Evolutionary conservation across 2,888 invertebrate genomes (phyloP), one percentile per base, ranked within the genome.

Genomic region (Pogonocherus hispidulus): DNA sequence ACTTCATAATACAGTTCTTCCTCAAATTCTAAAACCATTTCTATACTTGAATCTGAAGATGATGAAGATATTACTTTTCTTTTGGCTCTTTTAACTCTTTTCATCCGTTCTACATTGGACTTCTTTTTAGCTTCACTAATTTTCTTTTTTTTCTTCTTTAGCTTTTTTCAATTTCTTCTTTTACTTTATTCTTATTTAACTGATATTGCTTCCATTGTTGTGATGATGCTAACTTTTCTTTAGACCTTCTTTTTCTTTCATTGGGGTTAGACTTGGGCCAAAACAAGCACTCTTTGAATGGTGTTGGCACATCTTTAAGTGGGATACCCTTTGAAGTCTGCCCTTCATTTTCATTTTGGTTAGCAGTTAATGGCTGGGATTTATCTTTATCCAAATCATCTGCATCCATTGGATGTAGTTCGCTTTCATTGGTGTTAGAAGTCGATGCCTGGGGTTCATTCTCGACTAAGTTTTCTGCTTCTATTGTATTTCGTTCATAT

Each of bases 11-110:
- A n/a, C n/a, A n/a, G n/a, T n/a, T n/a, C n/a, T n/a, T n/a, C n/a
- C n/a, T n/a, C 63, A 52, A 44, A 63, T 44, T 63, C 54, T 44
- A 54, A 63, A 37, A 27, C 18, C 41, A 63, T 27, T 63, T 54
- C 27, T 37, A 27, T 23, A 63, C 63, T 63, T 4, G 54, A 63
- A 19, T 63, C 44, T 52, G 54, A 63, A 44, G 23, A 63, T 23
- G 46, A 63, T 16, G 52, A 63, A 37, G 52, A 63, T 22, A 59
- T n/a, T 54, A 63, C 32, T 52, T 41, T 54, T 41, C 27, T 63
- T n/a, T n/a, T n/a, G n/a, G 44, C 32, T 47, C 16, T 9, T 37
- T 52, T 63, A 41, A 54, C 20, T 44, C 37, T 22, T 63, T 54
- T 22, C 37, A 35, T 22, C 22, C 44, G 47, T 60, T 46, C 35